Evolutionary conservation across 2,888 invertebrate genomes (phyloP), one percentile per base, ranked within the genome.

Genomic region (Aleiodes leptofemur): DNA sequence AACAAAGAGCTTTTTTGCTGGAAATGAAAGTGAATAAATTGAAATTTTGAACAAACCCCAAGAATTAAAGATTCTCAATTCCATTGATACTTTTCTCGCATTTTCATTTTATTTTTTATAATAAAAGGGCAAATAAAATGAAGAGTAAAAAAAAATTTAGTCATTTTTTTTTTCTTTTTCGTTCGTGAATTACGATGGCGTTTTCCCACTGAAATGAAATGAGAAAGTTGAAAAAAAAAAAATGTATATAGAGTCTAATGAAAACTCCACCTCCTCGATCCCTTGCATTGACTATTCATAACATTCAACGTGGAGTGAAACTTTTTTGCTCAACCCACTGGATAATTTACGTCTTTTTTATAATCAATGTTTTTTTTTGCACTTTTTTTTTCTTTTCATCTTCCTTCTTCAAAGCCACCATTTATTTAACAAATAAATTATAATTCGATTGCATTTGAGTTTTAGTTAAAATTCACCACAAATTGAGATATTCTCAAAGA

Each of bases 251-350:
- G 50, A 59, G 34, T 59, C 59, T n/a, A 72, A 72, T 59, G 59
- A 72, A 68, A 73, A 73, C 57, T 57, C 55, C 48, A 56, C 57
- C 55, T 61, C 43, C 64, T 59, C 34, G 61, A 59, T 59, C 34
- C 13, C 29, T 23, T 57, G 66, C 76, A 78, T 77, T 81, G 80
- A 81, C 77, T 81, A 82, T 82, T 82, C 82, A 81, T 81, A 82
- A 74, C 59, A 74, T 74, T 74, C 53, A 38, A 51, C 38, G 61
- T 38, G 74, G 61, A 74, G 61, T 64, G 74, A 70, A 74, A 74
- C 61, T 74, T 69, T 70, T 53, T 11, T 34, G 51, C 66, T 61
- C 61, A 11, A 72, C 73, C 68, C 56, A 51, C 34, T 51, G 72
- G 61, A 23, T 61, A 72, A 72, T 61, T 72, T 51, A 71, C 56